These are phyloP conservation scores for Megalurothrips usitatus DNA, from an alignment of 2,888 invertebrate species.

Conservation along the genomic window DNA sequence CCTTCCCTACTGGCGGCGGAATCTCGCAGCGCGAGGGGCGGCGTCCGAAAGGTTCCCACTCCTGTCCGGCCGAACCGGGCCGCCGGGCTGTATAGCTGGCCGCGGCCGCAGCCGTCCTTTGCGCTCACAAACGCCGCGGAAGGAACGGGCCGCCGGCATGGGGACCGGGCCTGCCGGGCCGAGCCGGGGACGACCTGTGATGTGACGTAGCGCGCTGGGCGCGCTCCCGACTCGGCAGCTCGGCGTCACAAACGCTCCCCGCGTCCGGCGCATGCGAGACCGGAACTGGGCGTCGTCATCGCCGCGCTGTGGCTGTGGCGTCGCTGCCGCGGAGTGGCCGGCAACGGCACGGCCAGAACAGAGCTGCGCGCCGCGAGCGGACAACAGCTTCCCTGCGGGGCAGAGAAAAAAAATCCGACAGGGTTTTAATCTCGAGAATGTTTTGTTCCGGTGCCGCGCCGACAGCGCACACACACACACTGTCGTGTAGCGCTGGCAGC, in stretches of 20 bases:
- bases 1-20: not conserved
- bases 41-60: not conserved
- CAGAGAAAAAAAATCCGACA: too few relatives aligned
- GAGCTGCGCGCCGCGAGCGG: too few relatives aligned
- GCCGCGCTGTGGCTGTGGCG: too few relatives aligned
- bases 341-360: too few relatives aligned
- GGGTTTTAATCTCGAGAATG: too few relatives aligned
- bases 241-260: not conserved
- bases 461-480: too few relatives aligned
- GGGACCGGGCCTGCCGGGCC: not conserved
- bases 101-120: not conserved
- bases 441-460: too few relatives aligned
- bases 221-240: not conserved
- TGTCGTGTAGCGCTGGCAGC: too few relatives aligned
- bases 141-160: not conserved
- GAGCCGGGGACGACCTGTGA: not conserved
- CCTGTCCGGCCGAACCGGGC: not conserved
- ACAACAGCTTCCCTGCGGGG: too few relatives aligned
- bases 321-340: too few relatives aligned
- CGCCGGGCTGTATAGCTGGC: too few relatives aligned
- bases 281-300: too few relatives aligned
- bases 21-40: not conserved
- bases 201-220: slow-evolving; percentile 1
- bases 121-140: not conserved
- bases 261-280: not conserved